Evolutionary conservation across 2,113 vertebrate species (phyloP), one percentile per base, ranked within the genome.

Genomic region (Antennarius striatus): DNA sequence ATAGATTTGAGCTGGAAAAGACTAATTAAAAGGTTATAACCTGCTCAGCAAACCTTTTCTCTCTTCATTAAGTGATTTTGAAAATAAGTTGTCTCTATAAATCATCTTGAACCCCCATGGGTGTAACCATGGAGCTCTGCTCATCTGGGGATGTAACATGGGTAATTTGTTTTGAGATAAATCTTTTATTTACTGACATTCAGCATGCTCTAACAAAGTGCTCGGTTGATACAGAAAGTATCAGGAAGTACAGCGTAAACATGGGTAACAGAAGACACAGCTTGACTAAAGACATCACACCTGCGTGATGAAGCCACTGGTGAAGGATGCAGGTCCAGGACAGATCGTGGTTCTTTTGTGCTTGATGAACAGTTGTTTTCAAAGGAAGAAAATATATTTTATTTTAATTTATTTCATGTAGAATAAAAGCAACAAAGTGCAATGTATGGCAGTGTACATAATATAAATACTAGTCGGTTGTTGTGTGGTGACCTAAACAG

Each of bases 111-210:
- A 17, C n/a, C 63, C 56, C 70, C 17, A 9, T 11, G 63, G 79
- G 70, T 46, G 63, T 32, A 63, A 67, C 69, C 53, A n/a, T 10
- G 5, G 60, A 69, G 63, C 54, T 77, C 58, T 58, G 77, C 32
- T 36, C 32, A 36, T 36, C 32, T 36, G 32, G 32, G 7, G 32
- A 36, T 36, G 32, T 36, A 36, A 36, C 32, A 36, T 36, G 32
- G 75, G 77, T 69, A 71, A 64, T 78, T 85, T 85, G 73, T 68
- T 80, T 73, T 78, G 65, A 79, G 77, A 77, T 53, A 36, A 39
- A 72, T 39, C 63, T 70, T 79, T 75, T 75, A 73, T 81, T 83
- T 81, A 74, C 63, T 66, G 58, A 63, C 62, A 75, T 17, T 39
- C 45, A 49, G 55, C 78, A 29, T 71, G 73, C 73, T 80, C 66